These are phyloP conservation scores for Myopa testacea DNA, from an alignment of 2,888 invertebrate genomes.

Conservation along the genomic window DNA sequence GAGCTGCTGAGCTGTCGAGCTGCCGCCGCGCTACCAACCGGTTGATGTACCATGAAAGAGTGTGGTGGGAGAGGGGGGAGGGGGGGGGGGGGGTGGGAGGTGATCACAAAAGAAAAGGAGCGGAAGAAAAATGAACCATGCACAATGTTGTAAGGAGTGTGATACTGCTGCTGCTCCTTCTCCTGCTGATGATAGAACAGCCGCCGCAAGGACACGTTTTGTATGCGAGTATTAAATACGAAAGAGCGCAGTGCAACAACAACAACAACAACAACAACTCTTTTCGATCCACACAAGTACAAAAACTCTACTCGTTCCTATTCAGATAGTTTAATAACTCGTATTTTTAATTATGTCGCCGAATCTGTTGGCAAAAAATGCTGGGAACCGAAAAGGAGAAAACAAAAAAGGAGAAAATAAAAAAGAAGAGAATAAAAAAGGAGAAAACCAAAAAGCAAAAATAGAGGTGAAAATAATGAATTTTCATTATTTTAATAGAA, in stretches of 20 bases:
- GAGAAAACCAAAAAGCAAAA: too few species aligned
- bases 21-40: too few species aligned
- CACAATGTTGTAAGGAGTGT: background rate
- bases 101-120: background rate
- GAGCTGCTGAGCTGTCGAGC: background rate
- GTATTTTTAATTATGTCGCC: too few species aligned
- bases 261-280: background rate
- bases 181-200: slow-evolving; percentile 5
- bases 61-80: background rate
- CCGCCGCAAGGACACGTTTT: slow-evolving; percentile 31
- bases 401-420: too few species aligned
- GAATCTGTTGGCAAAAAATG: too few species aligned
- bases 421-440: too few species aligned
- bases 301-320: too few species aligned
- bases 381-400: too few species aligned
- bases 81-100: background rate
- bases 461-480: too few species aligned
- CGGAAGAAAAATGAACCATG: background rate
- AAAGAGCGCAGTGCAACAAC: background rate
- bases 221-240: slow-evolving; percentile 21
- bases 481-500: too few species aligned
- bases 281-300: background rate
- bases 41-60: background rate
- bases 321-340: too few species aligned
- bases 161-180: background rate